Base-by-base conservation (phyloP, 1,140 invertebrate species). In the Drosophila seguyi region DNA sequence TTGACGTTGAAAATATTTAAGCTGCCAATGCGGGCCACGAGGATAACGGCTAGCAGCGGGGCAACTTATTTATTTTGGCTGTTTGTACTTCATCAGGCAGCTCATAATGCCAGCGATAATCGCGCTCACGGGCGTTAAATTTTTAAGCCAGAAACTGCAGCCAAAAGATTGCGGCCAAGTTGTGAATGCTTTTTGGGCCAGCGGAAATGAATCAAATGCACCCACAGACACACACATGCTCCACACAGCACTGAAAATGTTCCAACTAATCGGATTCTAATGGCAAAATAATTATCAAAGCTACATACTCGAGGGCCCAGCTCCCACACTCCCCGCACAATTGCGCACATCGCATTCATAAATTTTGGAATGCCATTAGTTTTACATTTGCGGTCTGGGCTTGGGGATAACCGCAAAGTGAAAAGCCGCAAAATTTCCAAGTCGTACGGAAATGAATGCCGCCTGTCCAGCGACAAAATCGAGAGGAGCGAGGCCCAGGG, bases 231-330 rank as follows among this genome's bases (percentile, higher is more conserved):
- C 41, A 36, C 66, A 62, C 61, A 36, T 22, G 18, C 31, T 22
- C 7, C 41, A 20, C 41, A 20, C 48, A 6, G 20, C 31, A 58
- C 45, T 72, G 45, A 55, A 79, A 79, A 82, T 88, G 79, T 87
- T 83, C 78, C 83, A 91, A 78, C 91, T 92, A 92, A 92, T 92
- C 87, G 87, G 87, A 92, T 92, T 92, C 91, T 92, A 92, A 92
- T 92, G 91, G 84, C 76, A 91, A 92, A 92, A 88, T 92, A 92
- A 92, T 92, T 92, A 92, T 88, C 83, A 86, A 69, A 87, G 83
- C 69, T 67, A 86, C 71, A 11, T 55, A 81, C 77, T 78, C 65
- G 68, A 63, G 58, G 45, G 25, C 50, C 56, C 47, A 56, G 25
- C 29, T 45, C 41, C 27, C 47, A 50, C 11, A 10, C n/a, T 18